A percentile compares a stretch with the other conserved stretches of the same genome.
phyloP scores from a whole-genome alignment of 2,888 invertebrate genomes.

The Himalopsyche japonica region DNA sequence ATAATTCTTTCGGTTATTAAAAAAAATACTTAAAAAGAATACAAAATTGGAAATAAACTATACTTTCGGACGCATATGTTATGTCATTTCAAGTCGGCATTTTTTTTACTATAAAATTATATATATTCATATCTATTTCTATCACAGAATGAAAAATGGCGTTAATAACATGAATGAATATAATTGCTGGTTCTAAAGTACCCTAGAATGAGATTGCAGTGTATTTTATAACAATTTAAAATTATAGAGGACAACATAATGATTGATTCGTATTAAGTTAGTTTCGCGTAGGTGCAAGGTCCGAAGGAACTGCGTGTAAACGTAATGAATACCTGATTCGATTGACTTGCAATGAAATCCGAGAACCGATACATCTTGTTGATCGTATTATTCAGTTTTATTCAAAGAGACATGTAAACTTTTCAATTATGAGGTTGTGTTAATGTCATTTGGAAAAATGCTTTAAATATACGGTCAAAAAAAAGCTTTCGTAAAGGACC shows the following conservation, averaged over 20 bases:
- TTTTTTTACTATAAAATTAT: no score
- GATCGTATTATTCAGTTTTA: no score
- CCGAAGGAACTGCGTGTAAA: neutral
- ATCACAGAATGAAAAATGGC: neutral
- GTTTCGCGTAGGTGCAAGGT: constrained; percentile 3
- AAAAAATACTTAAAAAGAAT: no score
- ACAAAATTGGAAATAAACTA: no score
- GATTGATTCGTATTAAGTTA: neutral
- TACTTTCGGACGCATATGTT: no score
- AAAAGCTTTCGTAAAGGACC: no score
- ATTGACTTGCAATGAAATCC: neutral
- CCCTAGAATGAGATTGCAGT: neutral
- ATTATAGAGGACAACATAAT: constrained; percentile 5
- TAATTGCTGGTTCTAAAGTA: neutral
- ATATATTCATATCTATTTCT: no score
- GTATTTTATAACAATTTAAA: neutral
- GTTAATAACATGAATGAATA: neutral
- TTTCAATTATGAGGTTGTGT: no score
- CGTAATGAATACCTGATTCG: neutral
- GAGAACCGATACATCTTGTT: neutral
- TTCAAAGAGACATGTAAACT: no score
- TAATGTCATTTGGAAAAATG: no score
- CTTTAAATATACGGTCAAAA: no score
- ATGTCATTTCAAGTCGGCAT: no score
- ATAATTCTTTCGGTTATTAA: neutral